Base-by-base conservation (phyloP, 2,797 vertebrate species). In the Erpetoichthys calabaricus region DNA sequence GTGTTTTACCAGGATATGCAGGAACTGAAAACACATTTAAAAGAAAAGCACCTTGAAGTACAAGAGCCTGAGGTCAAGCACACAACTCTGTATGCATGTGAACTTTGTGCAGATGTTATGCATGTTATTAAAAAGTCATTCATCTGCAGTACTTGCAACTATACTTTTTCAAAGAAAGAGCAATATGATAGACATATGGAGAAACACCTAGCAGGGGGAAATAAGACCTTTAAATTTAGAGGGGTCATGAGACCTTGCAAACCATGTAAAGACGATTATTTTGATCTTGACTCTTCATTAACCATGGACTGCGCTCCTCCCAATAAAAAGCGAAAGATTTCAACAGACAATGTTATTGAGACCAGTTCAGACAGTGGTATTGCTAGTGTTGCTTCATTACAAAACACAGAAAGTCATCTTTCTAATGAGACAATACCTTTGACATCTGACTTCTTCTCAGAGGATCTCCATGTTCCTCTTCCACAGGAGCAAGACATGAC, bases 121-220 rank as follows among this genome's bases (percentile, higher is more conserved):
- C 93, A 93, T 1, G 89, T 96, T 53, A 98, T 97, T 73, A 92
- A 90, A 72, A 90, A 97, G 58, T 95, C 95, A 7, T 98, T 99
- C 68, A 92, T 91, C 73, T 99, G 96, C 75, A 99, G 94, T 81
- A 88, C 93, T 67, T 99, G 96, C 68, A 99, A 99, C 77, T 99
- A 99, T 64, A 99, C 94, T 8, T 99, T 99, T 73, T 94, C 94
- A 25, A 97, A 97, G 72, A 98, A 98, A 61, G 96, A 98, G 64
- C 96, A 99, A 68, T 98, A 95, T 1, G 94, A 98, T 70, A 85
- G 96, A 42, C 96, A 99, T 78, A 96, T 98, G 94, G 94, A 96
- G 62, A 99, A 99, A 68, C 96, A 99, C 65, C 76, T 91, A 61
- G 83, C 78, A 0, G 86, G 82, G 1, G 84, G 87, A 51, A 94